Evolutionary conservation across 53 echinoderm and acorn worm species (phyloP).

Genomic region (Echinometra lucunter): DNA sequence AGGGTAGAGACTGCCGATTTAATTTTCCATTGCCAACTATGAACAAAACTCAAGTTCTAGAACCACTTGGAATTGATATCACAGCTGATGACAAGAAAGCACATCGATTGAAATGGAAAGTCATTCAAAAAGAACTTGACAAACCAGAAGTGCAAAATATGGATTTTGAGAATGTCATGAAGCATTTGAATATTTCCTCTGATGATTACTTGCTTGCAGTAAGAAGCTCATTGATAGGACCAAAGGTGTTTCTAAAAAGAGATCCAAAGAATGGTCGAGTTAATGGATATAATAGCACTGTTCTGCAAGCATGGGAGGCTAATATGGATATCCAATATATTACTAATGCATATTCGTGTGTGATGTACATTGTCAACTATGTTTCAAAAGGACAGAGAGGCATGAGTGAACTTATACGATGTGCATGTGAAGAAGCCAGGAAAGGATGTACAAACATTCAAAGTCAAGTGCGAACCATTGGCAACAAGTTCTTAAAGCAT

Average conservation of each 20-base stretch:
- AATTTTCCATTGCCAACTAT: conserved; percentile 72
- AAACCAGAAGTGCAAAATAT: conserved; percentile 45
- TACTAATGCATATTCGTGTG: conserved; percentile 74
- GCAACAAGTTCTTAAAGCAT: conserved; percentile 67
- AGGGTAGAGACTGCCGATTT: conserved; percentile 43
- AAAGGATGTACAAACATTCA: background rate
- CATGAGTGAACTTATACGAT: conserved; percentile 70
- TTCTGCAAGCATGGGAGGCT: conserved; percentile 75
- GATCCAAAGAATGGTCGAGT: conserved; percentile 44
- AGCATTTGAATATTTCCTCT: conserved; percentile 11
- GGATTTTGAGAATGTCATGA: conserved; percentile 11
- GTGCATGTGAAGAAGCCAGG: no score
- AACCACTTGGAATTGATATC: conserved; percentile 29
- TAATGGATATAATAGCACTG: conserved; percentile 23
- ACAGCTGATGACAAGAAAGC: background rate
- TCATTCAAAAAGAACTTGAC: background rate
- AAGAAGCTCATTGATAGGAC: background rate
- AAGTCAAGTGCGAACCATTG: conserved; percentile 57
- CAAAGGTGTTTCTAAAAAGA: conserved; percentile 60
- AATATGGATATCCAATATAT: conserved; percentile 81
- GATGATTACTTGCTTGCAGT: conserved; percentile 17
- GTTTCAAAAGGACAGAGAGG: conserved; percentile 76
- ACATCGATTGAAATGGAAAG: conserved; percentile 21
- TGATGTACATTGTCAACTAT: conserved; percentile 73
- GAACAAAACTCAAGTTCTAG: background rate